These are phyloP conservation scores for Parus major DNA, from an alignment of 2,113 vertebrate species.

Conservation along the genomic window DNA sequence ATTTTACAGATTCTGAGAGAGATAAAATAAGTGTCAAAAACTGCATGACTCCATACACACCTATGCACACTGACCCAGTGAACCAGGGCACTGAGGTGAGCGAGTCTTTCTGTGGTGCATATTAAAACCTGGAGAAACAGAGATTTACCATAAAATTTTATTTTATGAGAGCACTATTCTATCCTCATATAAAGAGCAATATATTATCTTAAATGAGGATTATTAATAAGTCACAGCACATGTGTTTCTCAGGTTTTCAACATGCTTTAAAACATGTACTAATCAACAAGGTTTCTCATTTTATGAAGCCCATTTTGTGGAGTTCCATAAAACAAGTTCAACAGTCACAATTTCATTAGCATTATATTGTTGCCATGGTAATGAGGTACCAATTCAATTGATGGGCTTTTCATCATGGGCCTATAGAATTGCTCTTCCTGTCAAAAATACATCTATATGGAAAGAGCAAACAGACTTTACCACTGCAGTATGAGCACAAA, in stretches of 20 bases:
- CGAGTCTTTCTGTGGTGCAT: background rate
- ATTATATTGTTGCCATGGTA: constrained; percentile 69
- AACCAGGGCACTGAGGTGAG: background rate
- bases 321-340: constrained; percentile 61
- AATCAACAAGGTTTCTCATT: constrained; percentile 19
- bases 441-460: constrained; percentile 51
- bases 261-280: constrained; percentile 8
- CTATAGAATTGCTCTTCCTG: constrained; percentile 60
- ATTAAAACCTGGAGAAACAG: background rate
- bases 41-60: background rate
- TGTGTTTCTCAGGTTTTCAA: background rate
- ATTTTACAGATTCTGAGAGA: background rate
- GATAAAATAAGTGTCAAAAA: background rate
- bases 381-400: constrained; percentile 55
- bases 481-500: background rate
- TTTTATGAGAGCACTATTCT: background rate
- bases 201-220: background rate
- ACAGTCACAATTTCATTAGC: constrained; percentile 68
- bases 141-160: background rate
- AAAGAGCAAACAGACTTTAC: constrained; percentile 34
- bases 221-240: background rate
- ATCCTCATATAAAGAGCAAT: background rate
- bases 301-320: constrained; percentile 37
- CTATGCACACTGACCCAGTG: background rate
- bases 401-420: constrained; percentile 62